Evolutionary conservation across 2,888 invertebrate species (phyloP).

Genomic region (Diaprepes abbreviatus): DNA sequence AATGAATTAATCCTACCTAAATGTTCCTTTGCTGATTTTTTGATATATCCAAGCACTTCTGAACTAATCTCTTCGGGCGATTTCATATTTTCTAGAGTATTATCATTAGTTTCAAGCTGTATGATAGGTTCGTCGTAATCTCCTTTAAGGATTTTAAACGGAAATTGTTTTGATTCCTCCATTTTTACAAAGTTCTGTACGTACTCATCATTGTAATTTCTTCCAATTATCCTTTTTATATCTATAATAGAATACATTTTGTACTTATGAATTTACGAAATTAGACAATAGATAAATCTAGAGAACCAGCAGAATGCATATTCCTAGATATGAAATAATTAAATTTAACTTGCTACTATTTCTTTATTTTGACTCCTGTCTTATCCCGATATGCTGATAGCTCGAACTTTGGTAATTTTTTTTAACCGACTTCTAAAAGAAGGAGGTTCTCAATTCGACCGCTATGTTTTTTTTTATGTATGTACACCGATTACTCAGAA

Average conservation of each 20-base stretch:
- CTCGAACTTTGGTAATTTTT: too few species aligned
- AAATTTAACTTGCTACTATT: too few species aligned
- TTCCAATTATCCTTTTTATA: conserved; percentile 33
- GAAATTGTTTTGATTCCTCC: conserved; percentile 13
- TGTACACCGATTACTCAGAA: too few species aligned
- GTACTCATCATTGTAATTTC: conserved; percentile 22
- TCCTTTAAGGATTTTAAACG: conserved; percentile 12
- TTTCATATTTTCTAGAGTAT: conserved; percentile 6
- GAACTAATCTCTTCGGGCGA: conserved; percentile 48
- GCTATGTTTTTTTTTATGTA: too few species aligned
- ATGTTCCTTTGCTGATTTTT: conserved; percentile 30
- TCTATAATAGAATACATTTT: conserved; percentile 5
- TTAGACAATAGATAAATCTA: too few species aligned
- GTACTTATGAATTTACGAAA: too few species aligned
- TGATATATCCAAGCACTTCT: conserved; percentile 48
- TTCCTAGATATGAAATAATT: too few species aligned
- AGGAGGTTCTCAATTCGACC: too few species aligned
- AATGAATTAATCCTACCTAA: conserved; percentile 16
- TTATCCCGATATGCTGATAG: too few species aligned
- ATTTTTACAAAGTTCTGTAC: conserved; percentile 28
- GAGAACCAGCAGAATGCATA: too few species aligned
- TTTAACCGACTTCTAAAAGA: too few species aligned
- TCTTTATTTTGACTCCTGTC: too few species aligned
- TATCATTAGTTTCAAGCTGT: conserved; percentile 5
- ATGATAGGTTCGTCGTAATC: conserved; percentile 7